Base-by-base conservation (phyloP, 2,888 invertebrate genomes). In the Lamproptera curius region DNA sequence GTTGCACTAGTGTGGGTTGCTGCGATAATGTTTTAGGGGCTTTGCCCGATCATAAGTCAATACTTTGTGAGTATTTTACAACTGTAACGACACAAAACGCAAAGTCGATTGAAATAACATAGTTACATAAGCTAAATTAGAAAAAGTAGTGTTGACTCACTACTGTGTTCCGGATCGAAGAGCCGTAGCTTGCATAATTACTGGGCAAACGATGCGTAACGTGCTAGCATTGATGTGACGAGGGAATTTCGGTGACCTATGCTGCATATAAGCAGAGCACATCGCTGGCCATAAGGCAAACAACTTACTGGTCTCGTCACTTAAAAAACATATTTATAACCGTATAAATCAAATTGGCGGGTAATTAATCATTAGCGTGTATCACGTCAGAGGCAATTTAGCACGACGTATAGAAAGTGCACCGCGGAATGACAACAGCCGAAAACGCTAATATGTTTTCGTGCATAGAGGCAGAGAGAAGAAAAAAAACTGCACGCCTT, bases 31-130 rank as follows among this genome's bases (percentile, higher is more conserved):
- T 73, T 80, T 78, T 83, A 81, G 83, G 80, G 79, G 81, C 79
- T 79, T 76, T 80, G 82, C 75, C 73, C 78, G 85, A 87, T 87
- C 84, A 79, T 80, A 83, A 84, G 84, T 85, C 85, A 85, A 85
- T 84, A 79, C 71, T 67, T 65, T 59, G 56, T 53, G 55, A 58
- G 58, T 61, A 63, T 64, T 66, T 54, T 50, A 47, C 49, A 43
- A 49, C 26, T 20, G 36, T 13, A 44, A 38, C 9, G 1, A 11
- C 20, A 17, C 33, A 17, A 33, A 6, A 20, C 20, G 20, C 20
- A 3, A 20, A 20, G 3, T 20, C 33, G n/a, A 42, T 13, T 33
- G 33, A 5, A 38, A n/a, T 11, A 11, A 38, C 8, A 10, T 14
- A 9, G 14, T 6, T 4, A 36, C n/a, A 11, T 31, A 31, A 20